Evolutionary conservation across 1,140 invertebrate genomes (phyloP).

Genomic region (Bombyx mori): DNA sequence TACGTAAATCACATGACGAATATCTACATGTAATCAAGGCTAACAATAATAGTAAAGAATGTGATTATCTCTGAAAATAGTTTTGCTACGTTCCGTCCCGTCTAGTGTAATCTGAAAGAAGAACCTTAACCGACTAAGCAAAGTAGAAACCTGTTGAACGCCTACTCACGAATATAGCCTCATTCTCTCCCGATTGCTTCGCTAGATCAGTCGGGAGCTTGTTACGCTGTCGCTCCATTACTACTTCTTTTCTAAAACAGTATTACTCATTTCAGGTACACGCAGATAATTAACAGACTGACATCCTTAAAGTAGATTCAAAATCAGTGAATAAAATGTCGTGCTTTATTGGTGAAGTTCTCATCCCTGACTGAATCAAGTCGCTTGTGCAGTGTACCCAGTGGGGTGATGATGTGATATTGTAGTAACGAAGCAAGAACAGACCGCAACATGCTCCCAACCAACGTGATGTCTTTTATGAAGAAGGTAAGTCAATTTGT

Average conservation of each 20-base stretch:
- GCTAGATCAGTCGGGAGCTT: conserved; percentile 24
- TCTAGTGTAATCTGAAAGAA: conserved; percentile 13
- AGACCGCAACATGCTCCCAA: conserved; percentile 77
- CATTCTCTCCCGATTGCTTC: conserved; percentile 37
- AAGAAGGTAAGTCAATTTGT: conserved; percentile 78
- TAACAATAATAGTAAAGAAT: too few relatives aligned
- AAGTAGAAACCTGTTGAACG: conserved; percentile 51
- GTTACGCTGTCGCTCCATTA: conserved; percentile 28
- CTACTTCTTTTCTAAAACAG: conserved; percentile 19
- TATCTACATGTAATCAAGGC: too few relatives aligned
- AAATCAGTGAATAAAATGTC: conserved; percentile 33
- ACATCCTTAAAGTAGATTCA: conserved; percentile 2
- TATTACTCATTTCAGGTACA: conserved; percentile 25
- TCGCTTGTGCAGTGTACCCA: conserved; percentile 24
- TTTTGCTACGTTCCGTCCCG: not conserved
- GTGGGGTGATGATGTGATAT: conserved; percentile 48
- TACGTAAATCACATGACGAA: too few relatives aligned
- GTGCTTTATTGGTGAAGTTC: conserved; percentile 39
- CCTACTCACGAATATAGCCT: conserved; percentile 20
- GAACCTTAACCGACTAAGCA: conserved; percentile 14
- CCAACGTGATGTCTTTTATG: conserved; percentile 86
- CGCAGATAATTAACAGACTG: not conserved
- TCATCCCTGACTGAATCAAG: conserved; percentile 44
- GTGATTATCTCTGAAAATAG: too few relatives aligned
- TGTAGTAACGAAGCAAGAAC: conserved; percentile 13